Evolutionary conservation across 2,888 invertebrate species (phyloP), one percentile per base, ranked within the genome.

Genomic region (Gymnosoma rotundatum): DNA sequence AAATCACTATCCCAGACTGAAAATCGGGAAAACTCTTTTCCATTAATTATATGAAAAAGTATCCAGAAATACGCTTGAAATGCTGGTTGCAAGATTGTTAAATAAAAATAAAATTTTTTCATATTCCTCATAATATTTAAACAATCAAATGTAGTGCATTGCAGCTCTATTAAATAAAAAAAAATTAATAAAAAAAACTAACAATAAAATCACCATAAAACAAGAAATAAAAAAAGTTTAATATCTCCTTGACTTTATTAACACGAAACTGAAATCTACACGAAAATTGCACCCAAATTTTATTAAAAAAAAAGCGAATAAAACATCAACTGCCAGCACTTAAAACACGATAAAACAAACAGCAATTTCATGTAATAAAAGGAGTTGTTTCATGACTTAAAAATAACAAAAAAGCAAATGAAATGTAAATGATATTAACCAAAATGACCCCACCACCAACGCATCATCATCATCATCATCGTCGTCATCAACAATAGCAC

Each of bases 401-500:
- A 74, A 50, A 16, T 6, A 25, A 54, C 21, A 61, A 20, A 64
- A 58, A 60, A n/a, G n/a, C n/a, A n/a, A 25, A 25, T 16, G 38
- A 50, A 75, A 75, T 70, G 36, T 63, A 69, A 82, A 64, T 76
- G 70, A 67, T 69, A 78, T 84, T 84, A 81, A 81, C 81, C 84
- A 81, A 84, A 73, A 66, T 84, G 84, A 84, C 84, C 84, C 84
- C 84, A 84, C 84, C 84, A 70, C 84, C 84, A 84, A 84, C 84
- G 84, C 84, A 84, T 84, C 84, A 64, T 69, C 73, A 52, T 58
- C 38, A 63, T 58, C 64, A 64, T 25, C 25, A 25, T 25, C 4
- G 25, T 52, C 42, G 48, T 63, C 50, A 70, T 32, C 61, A 63
- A 25, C 66, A 67, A 6, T 38, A 54, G 36, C 50, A 61, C 67